Evolutionary conservation across 2,113 vertebrate species (phyloP).

Genomic region (Morone chrysops): DNA sequence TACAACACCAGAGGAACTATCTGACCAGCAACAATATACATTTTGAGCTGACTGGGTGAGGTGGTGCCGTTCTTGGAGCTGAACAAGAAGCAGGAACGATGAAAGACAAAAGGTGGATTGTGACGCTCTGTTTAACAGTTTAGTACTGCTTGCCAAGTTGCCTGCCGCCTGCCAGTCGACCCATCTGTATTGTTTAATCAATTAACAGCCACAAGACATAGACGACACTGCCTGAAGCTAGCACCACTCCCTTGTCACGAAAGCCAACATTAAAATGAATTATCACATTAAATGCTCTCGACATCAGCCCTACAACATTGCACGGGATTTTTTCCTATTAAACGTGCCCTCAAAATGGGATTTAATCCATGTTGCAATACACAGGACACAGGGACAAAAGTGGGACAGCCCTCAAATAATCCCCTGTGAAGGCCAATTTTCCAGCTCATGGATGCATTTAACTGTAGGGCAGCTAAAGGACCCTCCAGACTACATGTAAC

Average conservation of each 20-base stretch:
- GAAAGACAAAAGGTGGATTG: conserved; percentile 48
- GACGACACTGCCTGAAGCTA: conserved; percentile 1
- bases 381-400: conserved; percentile 19
- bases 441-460: not conserved
- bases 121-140: conserved; percentile 43
- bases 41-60: not conserved
- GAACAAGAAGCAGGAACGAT: conserved; percentile 21
- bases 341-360: conserved; percentile 29
- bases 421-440: conserved; percentile 26
- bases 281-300: not conserved
- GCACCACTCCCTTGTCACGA: not conserved
- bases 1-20: not conserved
- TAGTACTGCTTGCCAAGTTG: conserved; percentile 32
- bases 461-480: not conserved
- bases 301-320: not conserved
- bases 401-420: conserved; percentile 42
- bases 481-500: not conserved
- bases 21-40: not conserved
- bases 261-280: conserved; percentile 13
- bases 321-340: not conserved
- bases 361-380: conserved; percentile 38
- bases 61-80: conserved; percentile 4
- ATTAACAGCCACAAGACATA: conserved; percentile 33
- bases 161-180: conserved; percentile 36
- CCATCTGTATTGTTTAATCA: conserved; percentile 45